These are phyloP conservation scores for Cantharis rustica DNA, from an alignment of 2,888 invertebrate species.

Conservation along the genomic window DNA sequence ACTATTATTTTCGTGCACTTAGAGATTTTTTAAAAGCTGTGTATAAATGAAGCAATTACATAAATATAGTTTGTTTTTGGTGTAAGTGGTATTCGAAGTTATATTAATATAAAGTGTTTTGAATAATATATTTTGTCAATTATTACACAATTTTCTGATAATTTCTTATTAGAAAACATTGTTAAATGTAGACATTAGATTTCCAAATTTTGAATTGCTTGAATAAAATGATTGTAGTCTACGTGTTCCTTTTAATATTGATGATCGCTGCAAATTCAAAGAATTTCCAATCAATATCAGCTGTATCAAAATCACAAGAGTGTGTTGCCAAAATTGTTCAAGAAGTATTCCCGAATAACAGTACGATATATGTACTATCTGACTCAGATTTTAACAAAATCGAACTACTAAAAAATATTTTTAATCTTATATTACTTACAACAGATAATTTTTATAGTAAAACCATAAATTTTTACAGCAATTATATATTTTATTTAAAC, in stretches of 20 bases:
- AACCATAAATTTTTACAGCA: neutral
- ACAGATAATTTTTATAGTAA: neutral
- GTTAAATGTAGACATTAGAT: too few relatives aligned
- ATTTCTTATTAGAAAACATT: too few relatives aligned
- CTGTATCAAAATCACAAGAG: neutral
- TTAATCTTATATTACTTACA: neutral
- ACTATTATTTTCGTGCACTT: too few relatives aligned
- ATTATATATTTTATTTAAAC: neutral
- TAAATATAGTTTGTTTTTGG: too few relatives aligned
- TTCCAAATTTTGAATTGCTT: too few relatives aligned
- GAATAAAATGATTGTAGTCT: neutral
- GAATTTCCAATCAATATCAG: neutral
- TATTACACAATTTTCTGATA: too few relatives aligned
- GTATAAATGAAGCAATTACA: too few relatives aligned
- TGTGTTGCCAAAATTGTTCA: neutral
- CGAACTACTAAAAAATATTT: neutral
- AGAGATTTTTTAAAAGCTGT: too few relatives aligned
- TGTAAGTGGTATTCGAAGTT: too few relatives aligned
- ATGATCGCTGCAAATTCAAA: neutral
- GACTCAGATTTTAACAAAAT: neutral
- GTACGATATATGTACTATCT: neutral
- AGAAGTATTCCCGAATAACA: neutral
- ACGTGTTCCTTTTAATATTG: neutral
- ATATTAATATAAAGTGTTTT: too few relatives aligned
- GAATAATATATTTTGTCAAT: too few relatives aligned